Evolutionary conservation across 2,113 vertebrate genomes (phyloP).

Genomic region (Indri indri): DNA sequence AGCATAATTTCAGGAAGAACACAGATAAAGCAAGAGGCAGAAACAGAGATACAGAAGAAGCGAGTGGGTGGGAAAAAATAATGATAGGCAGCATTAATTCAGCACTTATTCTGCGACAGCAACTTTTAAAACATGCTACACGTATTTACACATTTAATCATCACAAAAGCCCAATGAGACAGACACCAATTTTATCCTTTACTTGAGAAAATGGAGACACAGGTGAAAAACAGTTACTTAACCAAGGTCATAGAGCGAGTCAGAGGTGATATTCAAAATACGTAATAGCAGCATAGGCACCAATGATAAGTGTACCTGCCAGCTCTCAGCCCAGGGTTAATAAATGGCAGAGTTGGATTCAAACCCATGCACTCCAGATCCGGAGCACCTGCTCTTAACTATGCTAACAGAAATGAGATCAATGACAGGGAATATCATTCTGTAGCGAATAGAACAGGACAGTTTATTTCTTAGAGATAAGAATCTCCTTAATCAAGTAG

Average conservation of each 20-base stretch:
- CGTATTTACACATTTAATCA: not conserved
- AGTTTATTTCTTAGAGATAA: not conserved
- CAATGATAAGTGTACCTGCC: not conserved
- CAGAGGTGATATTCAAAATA: not conserved
- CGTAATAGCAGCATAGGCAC: not conserved
- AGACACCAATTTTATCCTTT: not conserved
- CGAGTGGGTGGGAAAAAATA: not conserved
- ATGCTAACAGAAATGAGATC: not conserved
- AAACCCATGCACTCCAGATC: not conserved
- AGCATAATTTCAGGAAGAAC: not conserved
- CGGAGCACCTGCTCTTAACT: not conserved
- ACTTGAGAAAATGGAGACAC: not conserved
- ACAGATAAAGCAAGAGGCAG: not conserved
- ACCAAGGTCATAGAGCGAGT: not conserved
- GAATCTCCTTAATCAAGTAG: not conserved
- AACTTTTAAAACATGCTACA: not conserved
- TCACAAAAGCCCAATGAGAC: not conserved
- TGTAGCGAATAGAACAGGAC: not conserved
- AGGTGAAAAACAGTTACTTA: not conserved
- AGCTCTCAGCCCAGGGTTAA: not conserved
- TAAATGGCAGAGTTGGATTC: not conserved
- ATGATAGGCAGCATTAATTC: not conserved
- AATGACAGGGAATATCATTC: not conserved
- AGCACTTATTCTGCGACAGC: not conserved
- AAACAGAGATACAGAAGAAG: not conserved